Conservation (phyloP, 2,113 vertebrate genomes). For the Myotis lucifugus region DNA sequence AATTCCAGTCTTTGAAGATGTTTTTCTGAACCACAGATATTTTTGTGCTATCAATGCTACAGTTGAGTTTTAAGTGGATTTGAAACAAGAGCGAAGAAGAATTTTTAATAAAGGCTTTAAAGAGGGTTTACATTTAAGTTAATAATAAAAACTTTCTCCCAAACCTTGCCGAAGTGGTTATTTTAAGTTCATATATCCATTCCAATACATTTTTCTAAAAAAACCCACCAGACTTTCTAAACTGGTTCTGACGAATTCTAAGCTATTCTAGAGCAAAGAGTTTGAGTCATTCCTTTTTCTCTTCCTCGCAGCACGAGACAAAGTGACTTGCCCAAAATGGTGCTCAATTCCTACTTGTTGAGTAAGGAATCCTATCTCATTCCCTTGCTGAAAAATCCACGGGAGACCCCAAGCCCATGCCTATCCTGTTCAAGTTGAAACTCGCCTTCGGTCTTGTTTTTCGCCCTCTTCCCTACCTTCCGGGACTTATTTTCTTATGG, state of each 20-base stretch:
- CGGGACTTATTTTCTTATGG: not conserved
- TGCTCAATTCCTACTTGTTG: not conserved
- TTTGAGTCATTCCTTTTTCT: not conserved
- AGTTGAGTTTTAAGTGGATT: slow-evolving; percentile 31
- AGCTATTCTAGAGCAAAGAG: not conserved
- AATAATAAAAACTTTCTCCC: not conserved
- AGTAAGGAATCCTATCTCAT: not conserved
- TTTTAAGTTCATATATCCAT: not conserved
- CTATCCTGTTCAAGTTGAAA: not conserved
- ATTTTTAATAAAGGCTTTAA: slow-evolving; percentile 35
- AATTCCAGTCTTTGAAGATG: slow-evolving; percentile 17
- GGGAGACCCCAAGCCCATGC: not conserved
- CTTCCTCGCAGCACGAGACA: not conserved
- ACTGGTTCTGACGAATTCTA: not conserved
- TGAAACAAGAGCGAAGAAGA: not conserved
- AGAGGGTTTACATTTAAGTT: slow-evolving; percentile 4
- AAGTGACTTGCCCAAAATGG: not conserved
- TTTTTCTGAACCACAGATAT: not conserved
- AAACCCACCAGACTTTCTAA: not conserved
- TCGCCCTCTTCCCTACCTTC: not conserved
- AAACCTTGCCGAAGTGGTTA: not conserved
- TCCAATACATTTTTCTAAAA: not conserved
- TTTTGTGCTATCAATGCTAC: not conserved
- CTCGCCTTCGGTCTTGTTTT: not conserved
- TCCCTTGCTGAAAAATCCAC: not conserved